A percentile compares a stretch with the other conserved stretches of the same genome.
Conservation (phyloP, 2,113 vertebrate genomes). For the Brienomyrus brachyistius region DNA sequence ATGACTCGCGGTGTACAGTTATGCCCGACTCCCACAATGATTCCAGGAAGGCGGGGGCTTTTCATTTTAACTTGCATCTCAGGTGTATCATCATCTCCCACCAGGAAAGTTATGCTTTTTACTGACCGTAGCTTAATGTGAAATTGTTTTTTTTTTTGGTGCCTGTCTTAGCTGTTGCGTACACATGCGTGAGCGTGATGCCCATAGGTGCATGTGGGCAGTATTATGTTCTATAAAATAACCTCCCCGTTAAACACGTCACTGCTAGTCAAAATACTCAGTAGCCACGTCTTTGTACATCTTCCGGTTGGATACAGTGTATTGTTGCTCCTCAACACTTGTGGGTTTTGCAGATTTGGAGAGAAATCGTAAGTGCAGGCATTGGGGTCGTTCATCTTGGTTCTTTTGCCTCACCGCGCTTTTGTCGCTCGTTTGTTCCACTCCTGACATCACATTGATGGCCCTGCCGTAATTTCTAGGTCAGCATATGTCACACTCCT, state of each 20-base stretch:
- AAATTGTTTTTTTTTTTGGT: background rate
- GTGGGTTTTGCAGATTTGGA: background rate
- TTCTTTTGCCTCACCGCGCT: background rate
- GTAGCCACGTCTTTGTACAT: background rate
- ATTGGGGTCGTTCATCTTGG: background rate
- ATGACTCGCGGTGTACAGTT: background rate
- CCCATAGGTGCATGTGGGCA: background rate
- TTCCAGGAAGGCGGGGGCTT: background rate
- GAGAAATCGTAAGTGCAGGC: background rate
- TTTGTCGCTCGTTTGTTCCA: background rate
- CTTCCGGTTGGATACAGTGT: background rate
- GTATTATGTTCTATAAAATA: background rate
- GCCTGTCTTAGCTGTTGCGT: background rate
- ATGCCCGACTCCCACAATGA: background rate
- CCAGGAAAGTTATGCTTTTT: background rate
- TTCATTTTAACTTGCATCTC: background rate
- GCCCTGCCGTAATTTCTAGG: background rate
- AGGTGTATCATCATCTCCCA: background rate
- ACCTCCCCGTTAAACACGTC: background rate
- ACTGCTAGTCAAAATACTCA: background rate
- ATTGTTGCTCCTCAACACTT: background rate
- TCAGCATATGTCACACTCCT: background rate
- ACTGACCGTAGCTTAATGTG: background rate
- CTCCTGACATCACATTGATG: background rate
- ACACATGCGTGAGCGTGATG: background rate